Evolutionary conservation across 2,888 invertebrate species (phyloP).

Genomic region (Syrista parreyssii): DNA sequence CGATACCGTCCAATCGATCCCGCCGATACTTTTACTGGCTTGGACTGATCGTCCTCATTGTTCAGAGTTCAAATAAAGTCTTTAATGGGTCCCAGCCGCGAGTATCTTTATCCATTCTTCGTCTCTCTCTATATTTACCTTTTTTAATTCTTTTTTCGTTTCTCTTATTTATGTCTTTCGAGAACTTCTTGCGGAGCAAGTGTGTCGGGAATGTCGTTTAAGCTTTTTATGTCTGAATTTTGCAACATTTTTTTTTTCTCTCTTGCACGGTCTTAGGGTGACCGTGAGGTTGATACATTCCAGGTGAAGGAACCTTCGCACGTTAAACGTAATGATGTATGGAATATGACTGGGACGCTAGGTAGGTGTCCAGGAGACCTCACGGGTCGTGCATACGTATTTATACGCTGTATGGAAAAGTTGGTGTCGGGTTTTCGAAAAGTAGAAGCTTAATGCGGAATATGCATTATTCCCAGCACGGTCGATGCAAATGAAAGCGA

Average conservation of each 20-base stretch:
- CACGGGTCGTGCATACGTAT: neutral
- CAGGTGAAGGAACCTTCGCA: neutral
- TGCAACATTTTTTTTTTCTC: neutral
- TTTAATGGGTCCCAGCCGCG: slow-evolving; percentile 33
- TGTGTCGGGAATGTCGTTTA: neutral
- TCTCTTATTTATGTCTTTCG: neutral
- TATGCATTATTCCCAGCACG: slow-evolving; percentile 56
- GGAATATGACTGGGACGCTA: neutral
- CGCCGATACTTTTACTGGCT: neutral
- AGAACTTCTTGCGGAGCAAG: neutral
- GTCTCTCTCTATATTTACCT: slow-evolving; percentile 9
- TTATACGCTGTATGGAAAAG: neutral
- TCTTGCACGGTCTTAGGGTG: neutral
- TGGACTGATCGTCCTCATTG: slow-evolving; percentile 33
- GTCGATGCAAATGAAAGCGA: slow-evolving; percentile 56
- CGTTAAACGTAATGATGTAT: neutral
- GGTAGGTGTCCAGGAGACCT: neutral
- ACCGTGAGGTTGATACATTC: neutral
- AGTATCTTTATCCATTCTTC: slow-evolving; percentile 25
- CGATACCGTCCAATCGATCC: neutral
- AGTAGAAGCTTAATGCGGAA: slow-evolving; percentile 9
- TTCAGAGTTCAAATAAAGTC: slow-evolving; percentile 33
- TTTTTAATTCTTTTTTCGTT: neutral
- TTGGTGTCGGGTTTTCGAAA: neutral
- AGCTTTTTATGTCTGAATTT: slow-evolving; percentile 25